Base-by-base conservation (phyloP, 2,797 vertebrate species). In the Phrynocephalus guinanensis region DNA sequence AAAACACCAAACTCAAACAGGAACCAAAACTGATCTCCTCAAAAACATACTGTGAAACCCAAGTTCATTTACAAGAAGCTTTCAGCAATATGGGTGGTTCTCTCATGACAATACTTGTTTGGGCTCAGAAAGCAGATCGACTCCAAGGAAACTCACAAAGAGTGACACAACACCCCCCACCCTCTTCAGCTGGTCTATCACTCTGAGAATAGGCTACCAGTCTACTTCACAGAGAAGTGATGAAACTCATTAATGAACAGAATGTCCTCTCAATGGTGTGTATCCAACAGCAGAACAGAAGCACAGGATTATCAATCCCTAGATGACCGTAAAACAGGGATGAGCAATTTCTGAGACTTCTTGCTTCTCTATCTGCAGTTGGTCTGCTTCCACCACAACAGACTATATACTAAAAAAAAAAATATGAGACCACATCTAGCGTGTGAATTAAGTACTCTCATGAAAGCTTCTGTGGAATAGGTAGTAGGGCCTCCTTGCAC, bases 21-120 rank as follows among this genome's bases (percentile, higher is more conserved):
- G 48, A 70, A 79, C 44, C 52, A 89, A 92, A 93, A 92, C 92
- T 78, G 93, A 91, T 89, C 91, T 83, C 91, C 92, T 33, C 38
- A 90, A 89, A 93, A 90, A 52, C 22, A 28, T 89, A n/a, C 63
- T 44, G 63, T 91, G 76, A 91, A 91, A 89, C 28, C 77, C 90
- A 48, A 67, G 86, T 82, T 92, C 91, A 79, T 79, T 48, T 72
- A 83, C n/a, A 84, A 90, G 56, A 86, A 82, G 4, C 26, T 66
- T 24, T 3, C 60, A 86, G 80, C 90, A 88, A 92, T 84, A 91
- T 87, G 91, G 87, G 75, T 75, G 66, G 66, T 89, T 75, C 81
- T 70, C 50, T 60, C 60, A 24, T 48, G 24, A 71, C 71, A 67
- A 71, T 24, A n/a, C 18, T 20, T 18, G 11, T 67, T 50, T 73